Percentiles rank a stretch among this genome's conserved stretches.
Conservation (phyloP, 2,113 vertebrate species). For the Zootoca vivipara region DNA sequence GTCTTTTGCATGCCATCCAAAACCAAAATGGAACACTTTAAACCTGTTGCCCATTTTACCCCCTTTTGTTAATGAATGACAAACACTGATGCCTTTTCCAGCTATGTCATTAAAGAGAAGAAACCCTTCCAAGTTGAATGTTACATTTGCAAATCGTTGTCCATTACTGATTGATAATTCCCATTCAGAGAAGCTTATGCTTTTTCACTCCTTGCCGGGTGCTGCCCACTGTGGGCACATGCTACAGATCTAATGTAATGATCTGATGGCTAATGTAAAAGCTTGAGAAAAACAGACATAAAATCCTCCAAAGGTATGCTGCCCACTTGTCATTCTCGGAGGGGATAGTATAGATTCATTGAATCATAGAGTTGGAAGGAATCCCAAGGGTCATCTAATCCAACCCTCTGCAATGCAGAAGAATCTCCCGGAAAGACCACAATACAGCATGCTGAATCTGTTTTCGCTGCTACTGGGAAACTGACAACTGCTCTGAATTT, state of each 20-base stretch:
- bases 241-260: neutral
- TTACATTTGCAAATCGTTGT: fast-evolving
- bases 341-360: neutral
- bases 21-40: neutral
- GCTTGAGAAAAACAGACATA: neutral
- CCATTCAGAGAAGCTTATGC: neutral
- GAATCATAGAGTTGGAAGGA: no score
- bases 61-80: fast-evolving
- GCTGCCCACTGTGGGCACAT: neutral
- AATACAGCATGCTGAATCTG: neutral
- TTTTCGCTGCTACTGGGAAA: neutral
- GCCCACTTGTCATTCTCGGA: neutral
- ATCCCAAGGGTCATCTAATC: no score
- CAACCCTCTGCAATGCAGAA: no score
- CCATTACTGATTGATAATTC: constrained; percentile 5
- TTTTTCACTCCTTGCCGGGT: neutral
- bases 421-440: neutral
- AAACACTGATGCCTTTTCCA: neutral
- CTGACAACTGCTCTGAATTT: no score
- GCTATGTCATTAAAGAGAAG: neutral
- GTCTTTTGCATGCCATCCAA: fast-evolving
- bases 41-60: neutral
- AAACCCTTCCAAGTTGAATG: neutral
- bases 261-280: no score
- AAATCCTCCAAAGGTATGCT: neutral